Evolutionary conservation across 2,888 invertebrate species (phyloP).

Genomic region (Bembecia ichneumoniformis): DNA sequence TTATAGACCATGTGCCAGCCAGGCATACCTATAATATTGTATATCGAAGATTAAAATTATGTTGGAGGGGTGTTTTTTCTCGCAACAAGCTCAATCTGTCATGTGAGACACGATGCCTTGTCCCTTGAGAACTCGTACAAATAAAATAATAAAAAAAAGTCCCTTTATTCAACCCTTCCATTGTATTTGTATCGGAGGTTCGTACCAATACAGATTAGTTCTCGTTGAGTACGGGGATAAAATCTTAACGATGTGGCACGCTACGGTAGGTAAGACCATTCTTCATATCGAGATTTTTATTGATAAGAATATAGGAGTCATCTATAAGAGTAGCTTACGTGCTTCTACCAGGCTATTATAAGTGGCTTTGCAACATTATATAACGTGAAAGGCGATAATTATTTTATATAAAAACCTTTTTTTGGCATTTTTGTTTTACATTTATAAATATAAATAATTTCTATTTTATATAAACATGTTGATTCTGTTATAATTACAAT

Average conservation of each 20-base stretch:
- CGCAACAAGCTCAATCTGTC: conserved; percentile 41
- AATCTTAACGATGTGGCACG: conserved; percentile 64
- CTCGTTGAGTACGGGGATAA: conserved; percentile 54
- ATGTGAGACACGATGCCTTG: conserved; percentile 33
- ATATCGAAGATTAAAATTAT: background rate
- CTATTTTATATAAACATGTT: no score
- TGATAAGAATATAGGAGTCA: conserved; percentile 54
- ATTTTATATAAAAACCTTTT: no score
- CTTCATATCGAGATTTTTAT: conserved; percentile 59
- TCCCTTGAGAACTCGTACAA: conserved; percentile 39
- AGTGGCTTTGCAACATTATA: no score
- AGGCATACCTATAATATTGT: no score
- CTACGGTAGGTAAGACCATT: conserved; percentile 44
- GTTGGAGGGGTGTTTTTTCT: conserved; percentile 3
- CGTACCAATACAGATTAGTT: conserved; percentile 57
- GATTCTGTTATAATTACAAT: no score
- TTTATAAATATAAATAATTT: no score
- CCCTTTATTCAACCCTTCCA: conserved; percentile 62
- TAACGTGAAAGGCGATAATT: no score
- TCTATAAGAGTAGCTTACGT: conserved; percentile 44
- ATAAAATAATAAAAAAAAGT: conserved; percentile 49
- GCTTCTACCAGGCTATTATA: conserved; percentile 1
- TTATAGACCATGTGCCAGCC: no score
- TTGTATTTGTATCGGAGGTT: conserved; percentile 35
- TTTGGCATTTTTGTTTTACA: no score